phyloP scores from a whole-genome alignment of 2,113 vertebrate genomes.

The Ovis aries region ARS-UI_Ramb_v3.0 NC_056061.1:37790001-37790500 shows the following conservation, averaged over 20 bases:
- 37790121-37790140: neutral
- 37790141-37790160: neutral
- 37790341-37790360: neutral
- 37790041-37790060: neutral
- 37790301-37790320: neutral
- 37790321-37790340: neutral
- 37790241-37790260: neutral
- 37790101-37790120: neutral
- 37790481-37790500: slow-evolving; percentile 22
- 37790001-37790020: neutral
- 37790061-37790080: neutral
- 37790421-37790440: neutral
- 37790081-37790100: neutral
- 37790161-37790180: neutral
- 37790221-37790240: neutral
- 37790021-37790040: neutral
- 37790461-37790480: neutral
- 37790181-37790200: neutral
- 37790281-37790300: neutral
- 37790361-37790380: neutral
- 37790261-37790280: neutral
- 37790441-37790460: neutral
- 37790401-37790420: neutral
- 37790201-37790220: neutral
- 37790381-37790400: neutral